phyloP scores from a whole-genome alignment of 2,888 invertebrate species.

The Euplagia quadripunctaria region DNA sequence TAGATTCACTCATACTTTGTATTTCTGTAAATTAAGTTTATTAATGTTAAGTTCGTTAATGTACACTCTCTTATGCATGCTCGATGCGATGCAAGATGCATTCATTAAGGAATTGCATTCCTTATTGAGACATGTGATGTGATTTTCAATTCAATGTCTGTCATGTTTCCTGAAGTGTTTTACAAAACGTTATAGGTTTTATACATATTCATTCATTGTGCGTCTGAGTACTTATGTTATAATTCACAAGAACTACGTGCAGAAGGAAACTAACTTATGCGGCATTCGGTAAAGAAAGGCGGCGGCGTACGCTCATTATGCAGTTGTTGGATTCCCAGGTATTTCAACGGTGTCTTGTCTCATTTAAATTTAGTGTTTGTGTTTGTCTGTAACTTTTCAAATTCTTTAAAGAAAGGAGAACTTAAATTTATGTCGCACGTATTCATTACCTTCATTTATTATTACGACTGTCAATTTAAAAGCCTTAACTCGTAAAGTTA shows the following conservation, averaged over 20 bases:
- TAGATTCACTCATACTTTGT: conserved; percentile 1
- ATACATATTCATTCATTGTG: conserved; percentile 11
- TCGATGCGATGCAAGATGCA: neutral
- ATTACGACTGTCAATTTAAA: neutral
- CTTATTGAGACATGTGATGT: neutral
- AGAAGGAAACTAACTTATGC: conserved; percentile 20
- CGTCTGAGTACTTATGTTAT: conserved; percentile 6
- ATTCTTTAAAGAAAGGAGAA: neutral
- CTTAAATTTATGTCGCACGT: neutral
- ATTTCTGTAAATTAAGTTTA: neutral
- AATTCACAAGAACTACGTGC: conserved; percentile 14
- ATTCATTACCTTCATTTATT: neutral
- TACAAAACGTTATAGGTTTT: neutral
- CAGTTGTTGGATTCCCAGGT: conserved; percentile 29
- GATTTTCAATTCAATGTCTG: neutral
- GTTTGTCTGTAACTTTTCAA: conserved; percentile 4
- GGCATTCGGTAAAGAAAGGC: conserved; percentile 19
- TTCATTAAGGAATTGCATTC: neutral
- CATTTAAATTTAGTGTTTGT: conserved; percentile 24
- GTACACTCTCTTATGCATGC: neutral
- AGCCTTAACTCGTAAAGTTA: neutral
- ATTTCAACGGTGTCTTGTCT: conserved; percentile 30
- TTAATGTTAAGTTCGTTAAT: neutral
- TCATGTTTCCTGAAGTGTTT: neutral
- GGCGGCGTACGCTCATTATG: conserved; percentile 29